Percentiles rank a stretch among this genome's conserved stretches.
These are phyloP conservation scores for Eristalis arbustorum DNA, from an alignment of 2,888 invertebrate genomes.

Conservation along the genomic window DNA sequence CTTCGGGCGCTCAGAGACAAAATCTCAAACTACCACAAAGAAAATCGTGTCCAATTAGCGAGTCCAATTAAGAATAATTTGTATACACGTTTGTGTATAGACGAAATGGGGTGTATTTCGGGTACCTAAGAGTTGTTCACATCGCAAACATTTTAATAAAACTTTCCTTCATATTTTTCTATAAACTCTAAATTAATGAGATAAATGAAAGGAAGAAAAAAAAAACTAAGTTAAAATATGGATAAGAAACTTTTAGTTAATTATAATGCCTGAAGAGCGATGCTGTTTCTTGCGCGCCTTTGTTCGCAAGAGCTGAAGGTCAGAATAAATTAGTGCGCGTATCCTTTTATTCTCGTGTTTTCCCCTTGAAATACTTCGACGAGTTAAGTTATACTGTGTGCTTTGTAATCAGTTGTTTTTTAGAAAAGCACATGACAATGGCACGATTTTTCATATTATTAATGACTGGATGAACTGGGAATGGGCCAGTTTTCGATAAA, in stretches of 20 bases:
- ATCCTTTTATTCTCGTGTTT: not conserved
- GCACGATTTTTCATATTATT: too few species aligned
- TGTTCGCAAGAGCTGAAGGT: slow-evolving; percentile 18
- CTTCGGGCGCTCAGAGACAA: not conserved
- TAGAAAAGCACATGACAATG: not conserved
- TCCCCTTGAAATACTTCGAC: not conserved
- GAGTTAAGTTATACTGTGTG: not conserved
- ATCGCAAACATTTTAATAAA: slow-evolving; percentile 37
- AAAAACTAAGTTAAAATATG: slow-evolving; percentile 26
- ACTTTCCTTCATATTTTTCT: slow-evolving; percentile 11
- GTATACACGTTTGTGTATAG: not conserved
- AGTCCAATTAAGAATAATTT: slow-evolving; percentile 47
- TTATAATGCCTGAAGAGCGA: slow-evolving; percentile 34
- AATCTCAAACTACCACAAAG: not conserved
- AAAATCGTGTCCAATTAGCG: slow-evolving; percentile 54
- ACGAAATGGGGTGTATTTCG: not conserved
- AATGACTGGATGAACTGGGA: too few species aligned
- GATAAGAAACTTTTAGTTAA: slow-evolving; percentile 28
- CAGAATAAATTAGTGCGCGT: slow-evolving; percentile 41
- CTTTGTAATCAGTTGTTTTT: not conserved
- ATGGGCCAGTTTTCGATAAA: not conserved
- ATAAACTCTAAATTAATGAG: slow-evolving; percentile 51
- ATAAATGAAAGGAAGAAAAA: not conserved
- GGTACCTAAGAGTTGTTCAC: not conserved
- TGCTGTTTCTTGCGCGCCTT: not conserved